Evolutionary conservation across 2,888 invertebrate genomes (phyloP).

Genomic region (Chloroclystis v-ata): DNA sequence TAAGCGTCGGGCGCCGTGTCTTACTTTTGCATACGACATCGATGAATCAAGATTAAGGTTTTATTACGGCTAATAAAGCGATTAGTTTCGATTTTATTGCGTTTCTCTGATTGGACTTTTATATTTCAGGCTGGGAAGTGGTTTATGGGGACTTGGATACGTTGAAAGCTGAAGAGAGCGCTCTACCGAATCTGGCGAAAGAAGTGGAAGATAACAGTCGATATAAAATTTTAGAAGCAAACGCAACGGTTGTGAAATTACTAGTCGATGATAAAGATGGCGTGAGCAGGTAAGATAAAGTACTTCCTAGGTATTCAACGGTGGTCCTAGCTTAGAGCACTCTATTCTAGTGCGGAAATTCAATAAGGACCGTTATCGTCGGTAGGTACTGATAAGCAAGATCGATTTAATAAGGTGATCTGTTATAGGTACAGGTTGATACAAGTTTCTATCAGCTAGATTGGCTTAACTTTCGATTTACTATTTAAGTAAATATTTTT

Average conservation of each 20-base stretch:
- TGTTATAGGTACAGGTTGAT: too few relatives aligned
- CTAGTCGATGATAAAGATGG: slow-evolving; percentile 68
- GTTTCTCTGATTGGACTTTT: slow-evolving; percentile 10
- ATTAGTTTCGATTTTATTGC: slow-evolving; percentile 11
- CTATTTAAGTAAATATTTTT: too few relatives aligned
- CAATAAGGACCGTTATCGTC: not conserved
- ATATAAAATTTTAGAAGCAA: slow-evolving; percentile 71
- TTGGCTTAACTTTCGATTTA: too few relatives aligned
- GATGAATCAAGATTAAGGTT: slow-evolving; percentile 17
- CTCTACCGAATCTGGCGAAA: slow-evolving; percentile 52
- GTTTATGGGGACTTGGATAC: slow-evolving; percentile 40
- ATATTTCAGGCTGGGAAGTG: slow-evolving; percentile 42
- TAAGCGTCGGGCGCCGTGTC: too few relatives aligned
- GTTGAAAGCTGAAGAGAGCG: slow-evolving; percentile 38
- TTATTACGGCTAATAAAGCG: slow-evolving; percentile 12
- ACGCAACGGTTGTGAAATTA: slow-evolving; percentile 65
- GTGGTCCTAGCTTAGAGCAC: not conserved
- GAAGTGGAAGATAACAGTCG: slow-evolving; percentile 72
- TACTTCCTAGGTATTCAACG: not conserved
- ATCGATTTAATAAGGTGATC: not conserved
- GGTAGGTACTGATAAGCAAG: not conserved
- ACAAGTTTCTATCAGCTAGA: too few relatives aligned
- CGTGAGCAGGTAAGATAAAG: slow-evolving; percentile 56
- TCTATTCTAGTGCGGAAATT: not conserved
- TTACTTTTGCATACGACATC: slow-evolving; percentile 18